phyloP scores from a whole-genome alignment of 2,888 invertebrate species.

The Hoplodrina ambigua region DNA sequence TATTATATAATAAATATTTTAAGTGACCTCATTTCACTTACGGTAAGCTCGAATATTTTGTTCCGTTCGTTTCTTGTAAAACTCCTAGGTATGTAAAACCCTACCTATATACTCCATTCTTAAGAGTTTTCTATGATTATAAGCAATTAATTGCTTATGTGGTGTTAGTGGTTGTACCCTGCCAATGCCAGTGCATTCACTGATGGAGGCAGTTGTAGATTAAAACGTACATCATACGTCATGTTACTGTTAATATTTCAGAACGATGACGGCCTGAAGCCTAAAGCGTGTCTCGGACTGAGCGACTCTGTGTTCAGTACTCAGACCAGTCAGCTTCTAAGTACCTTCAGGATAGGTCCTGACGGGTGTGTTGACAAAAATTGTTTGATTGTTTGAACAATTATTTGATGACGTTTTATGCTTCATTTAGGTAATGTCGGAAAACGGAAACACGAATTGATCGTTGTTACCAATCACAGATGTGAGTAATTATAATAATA shows the following conservation, averaged over 20 bases:
- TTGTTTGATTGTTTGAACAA: no score
- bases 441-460: background rate
- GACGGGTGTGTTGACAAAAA: no score
- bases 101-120: no score
- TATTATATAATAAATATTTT: no score
- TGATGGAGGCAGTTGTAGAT: slow-evolving; percentile 9
- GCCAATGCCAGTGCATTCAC: background rate
- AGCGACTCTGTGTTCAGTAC: background rate
- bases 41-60: no score
- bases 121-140: no score
- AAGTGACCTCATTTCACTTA: no score
- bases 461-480: slow-evolving; percentile 8
- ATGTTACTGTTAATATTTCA: slow-evolving; percentile 16
- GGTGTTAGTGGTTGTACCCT: no score
- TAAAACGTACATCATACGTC: background rate
- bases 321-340: background rate
- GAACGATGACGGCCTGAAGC: background rate
- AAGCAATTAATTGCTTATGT: no score
- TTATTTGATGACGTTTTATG: no score
- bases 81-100: no score
- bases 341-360: background rate
- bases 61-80: no score
- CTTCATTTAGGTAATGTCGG: slow-evolving; percentile 4
- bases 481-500: slow-evolving; percentile 15
- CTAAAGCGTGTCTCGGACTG: background rate